Base-by-base conservation (phyloP, 2,888 invertebrate species). In the Phragmatobia fuliginosa region DNA sequence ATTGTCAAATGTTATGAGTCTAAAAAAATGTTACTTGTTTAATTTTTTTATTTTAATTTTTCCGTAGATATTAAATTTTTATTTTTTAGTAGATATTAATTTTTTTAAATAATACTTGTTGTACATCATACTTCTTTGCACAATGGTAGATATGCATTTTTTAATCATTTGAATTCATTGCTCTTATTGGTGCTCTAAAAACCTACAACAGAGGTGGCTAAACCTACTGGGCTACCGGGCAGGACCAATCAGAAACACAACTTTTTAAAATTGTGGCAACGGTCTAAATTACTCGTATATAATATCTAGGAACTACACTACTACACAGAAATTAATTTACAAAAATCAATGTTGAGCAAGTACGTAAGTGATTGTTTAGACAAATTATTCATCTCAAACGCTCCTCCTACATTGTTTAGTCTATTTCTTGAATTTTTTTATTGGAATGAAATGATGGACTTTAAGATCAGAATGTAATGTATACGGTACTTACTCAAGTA, bases 321-420 rank as follows among this genome's bases (percentile, higher is more conserved):
- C 14, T 31, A 36, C 38, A 70, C 56, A 66, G 4, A 52, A 52
- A 25, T 62, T 1, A 56, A 59, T 69, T 70, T 66, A 70, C 36
- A 62, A 68, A 56, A 49, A 66, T 14, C n/a, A 31, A 28, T 71
- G 69, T 68, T 73, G 66, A 72, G 56, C 59, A 49, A 60, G 61
- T 61, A 49, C 58, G 61, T 61, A 49, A 62, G 61, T 61, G 66
- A 69, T 69, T 63, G 36, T 74, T 69, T 77, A 81, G 80, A 81
- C 79, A 81, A 65, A 73, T 74, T 75, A 70, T 68, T 81, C 74
- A 75, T 32, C 58, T 62, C 63, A 59, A 36, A 62, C 32, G 31
- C 32, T 68, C 64, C 69, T 68, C 72, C 66, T 68, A 58, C 60
- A 45, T 71, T 81, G 80, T 80, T 80, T 80, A 80, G 80, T 80